Evolutionary conservation across 2,113 vertebrate genomes (phyloP), one percentile per base, ranked within the genome.

Genomic region (Phoxinus phoxinus): DNA sequence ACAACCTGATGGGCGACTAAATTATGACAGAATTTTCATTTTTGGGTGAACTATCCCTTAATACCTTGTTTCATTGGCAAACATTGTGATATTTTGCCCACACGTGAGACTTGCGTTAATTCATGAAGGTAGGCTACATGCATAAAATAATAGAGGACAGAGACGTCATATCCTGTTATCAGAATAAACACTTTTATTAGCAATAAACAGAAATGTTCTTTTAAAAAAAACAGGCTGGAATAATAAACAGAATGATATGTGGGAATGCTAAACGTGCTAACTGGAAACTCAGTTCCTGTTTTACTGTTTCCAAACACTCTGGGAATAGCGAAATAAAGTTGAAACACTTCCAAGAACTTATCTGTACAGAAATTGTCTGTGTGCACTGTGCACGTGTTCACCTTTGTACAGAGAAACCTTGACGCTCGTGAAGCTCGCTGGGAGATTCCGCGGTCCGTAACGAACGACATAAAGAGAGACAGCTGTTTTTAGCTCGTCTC

Each of bases 381-480:
- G n/a, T 51, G 41, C 10, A n/a, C 27, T 76, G n/a, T 51, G 41
- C 10, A n/a, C 27, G 63, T 78, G 51, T 73, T 86, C 30, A 74
- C 27, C 78, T 85, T 85, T 88, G 72, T 83, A 76, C 87, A 79
- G 53, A 67, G 56, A 86, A 80, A 88, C 65, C 84, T 17, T 61
- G 86, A 12, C 1, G 8, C 32, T 37, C 3, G 21, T 37, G 67
- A 71, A 41, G 35, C 19, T 23, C 67, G 7, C 32, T 23, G 32
- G 53, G 6, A 56, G 53, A 56, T 56, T 21, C 46, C 46, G 37
- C 7, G 1, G 37, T 41, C 37, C 37, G 1, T 23, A 35, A 9
- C 21, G 6, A 35, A 9, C 21, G 6, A 41, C 58, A 30, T 41
- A 2, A 10, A 41, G 15, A 51, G 17, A 48, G 41, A 23, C n/a